Base-by-base conservation (phyloP, 1,140 invertebrate species). In the Grapholita molesta region DNA sequence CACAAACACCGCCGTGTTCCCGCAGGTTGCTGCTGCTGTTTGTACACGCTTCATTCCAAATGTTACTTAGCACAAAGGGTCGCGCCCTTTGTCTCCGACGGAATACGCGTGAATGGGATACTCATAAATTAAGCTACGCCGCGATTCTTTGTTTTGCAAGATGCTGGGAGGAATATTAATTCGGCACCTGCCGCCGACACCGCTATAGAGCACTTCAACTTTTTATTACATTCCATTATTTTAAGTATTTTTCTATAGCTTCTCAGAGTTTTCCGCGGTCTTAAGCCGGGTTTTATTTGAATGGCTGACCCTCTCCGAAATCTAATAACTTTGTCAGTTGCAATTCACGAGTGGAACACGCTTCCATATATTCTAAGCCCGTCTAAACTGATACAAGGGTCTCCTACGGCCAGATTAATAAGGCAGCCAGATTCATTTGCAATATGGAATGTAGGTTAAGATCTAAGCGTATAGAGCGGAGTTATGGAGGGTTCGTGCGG, bases 121-220 rank as follows among this genome's bases (percentile, higher is more conserved):
- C 55, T 61, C 55, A 61, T 61, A 61, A 61, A 61, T 61, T 61
- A 61, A 32, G 53, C n/a, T n/a, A n/a, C n/a, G n/a, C n/a, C 30
- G 55, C 55, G 12, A 28, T 15, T 61, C 24, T 28, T 61, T 61
- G 55, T 28, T 15, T 28, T 3, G 18, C 18, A 15, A 61, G 55
- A 61, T n/a, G 53, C n/a, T n/a, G 53, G 11, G 55, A 8, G 53
- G 24, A 28, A 28, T 18, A 3, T 61, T 30, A 61, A 61, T 61
- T 15, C 25, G 23, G 25, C 55, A 61, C 55, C 55, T 61, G 55
- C 55, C 24, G 21, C 23, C 53, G 24, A n/a, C n/a, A n/a, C n/a
- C 55, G 1, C 2, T 15, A 32, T 61, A 3, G 15, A 32, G 55
- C 28, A 25, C 12, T 52, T 18, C 42, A 61, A 32, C 4, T 61